Evolutionary conservation across 1,140 invertebrate genomes (phyloP), one percentile per base, ranked within the genome.

Genomic region (Scaptomyza pallida): DNA sequence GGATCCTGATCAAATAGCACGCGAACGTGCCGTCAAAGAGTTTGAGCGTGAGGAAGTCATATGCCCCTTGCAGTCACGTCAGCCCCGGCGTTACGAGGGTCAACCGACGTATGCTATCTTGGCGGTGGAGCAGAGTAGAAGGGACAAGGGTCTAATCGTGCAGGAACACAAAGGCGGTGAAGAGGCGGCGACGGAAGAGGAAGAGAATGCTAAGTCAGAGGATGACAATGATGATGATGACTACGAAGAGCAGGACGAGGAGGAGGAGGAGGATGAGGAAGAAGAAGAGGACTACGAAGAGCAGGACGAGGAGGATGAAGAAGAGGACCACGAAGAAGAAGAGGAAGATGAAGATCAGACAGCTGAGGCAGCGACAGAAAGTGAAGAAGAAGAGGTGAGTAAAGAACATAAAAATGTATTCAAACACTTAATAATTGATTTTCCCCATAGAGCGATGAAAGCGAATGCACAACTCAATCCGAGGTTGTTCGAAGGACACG

Each of bases 1-100:
- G 41, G 91, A 91, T 78, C 91, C 91, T 0, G 91, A 91, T 72
- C 91, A 91, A 63, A 91, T 91, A 48, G 91, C 91, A 1, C 64
- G 90, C 13, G 90, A 91, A 54, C 78, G 91, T 21, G 91, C 91
- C 0, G 90, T 90, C 1, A 91, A 91, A 41, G 91, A 91, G 64
- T 91, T 91, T 21, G 91, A 91, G 52, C 78, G 90, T 10, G 90
- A 91, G 62, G 85, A 88, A 45, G 75, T 82, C 21, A 73, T 89
- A 4, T 85, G 79, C 43, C 79, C 90, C 16, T 50, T 81, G 19
- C 63, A 90, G 48, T 80, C 88, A 17, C 78, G 76, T 37, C 51
- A 73, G 52, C 75, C 88, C 1, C 69, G 65, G 30, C 68, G 85
- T 9, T 89, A 91, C 26, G 73, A 89, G 12, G 91, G 91, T 8